Base-by-base conservation (phyloP, 2,113 vertebrate genomes). In the Trematomus loennbergii region DNA sequence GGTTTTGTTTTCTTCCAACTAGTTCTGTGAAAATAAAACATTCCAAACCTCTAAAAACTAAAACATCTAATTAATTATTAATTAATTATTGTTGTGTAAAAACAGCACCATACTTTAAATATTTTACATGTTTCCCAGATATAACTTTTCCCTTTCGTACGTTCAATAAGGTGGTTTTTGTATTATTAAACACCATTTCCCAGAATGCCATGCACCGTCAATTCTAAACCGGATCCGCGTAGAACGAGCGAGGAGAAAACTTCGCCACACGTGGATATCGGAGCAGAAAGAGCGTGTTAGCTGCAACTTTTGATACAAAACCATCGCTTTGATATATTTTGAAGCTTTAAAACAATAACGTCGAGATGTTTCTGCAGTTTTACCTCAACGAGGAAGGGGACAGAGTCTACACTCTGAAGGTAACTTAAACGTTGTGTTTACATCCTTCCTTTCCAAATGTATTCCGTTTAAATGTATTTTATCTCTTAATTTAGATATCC, bases 381-480 rank as follows among this genome's bases (percentile, higher is more conserved):
- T 97, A 96, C 33, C 65, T 96, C 0, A 93, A 95, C 50, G 95
- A 96, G 53, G 83, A 81, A 55, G 97, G 97, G 1, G 95, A 97
- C 1, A 89, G 97, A 72, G 92, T 97, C 4, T 98, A 97, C 72
- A 98, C 97, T 3, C 89, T 98, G 65, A 97, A 97, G 96, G 97
- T 97, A 83, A 60, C 15, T 2, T 13, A 17, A n/a, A 17, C 9
- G 12, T 16, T 9, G 2, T 78, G 76, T 81, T 82, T 76, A 76
- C 64, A 2, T 72, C 0, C 3, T 12, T 20, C 1, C 25, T 12
- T 4, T 2, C 17, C 1, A 12, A 11, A 4, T 5, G 45, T 50
- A 36, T 17, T 17, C 9, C 4, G 5, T 17, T 0, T 9, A 2
- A 25, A 43, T 18, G 0, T 4, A 0, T 5, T 57, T 5, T 12